Evolutionary conservation across 1,140 invertebrate species (phyloP), one percentile per base, ranked within the genome.

Genomic region (Uloborus diversus): DNA sequence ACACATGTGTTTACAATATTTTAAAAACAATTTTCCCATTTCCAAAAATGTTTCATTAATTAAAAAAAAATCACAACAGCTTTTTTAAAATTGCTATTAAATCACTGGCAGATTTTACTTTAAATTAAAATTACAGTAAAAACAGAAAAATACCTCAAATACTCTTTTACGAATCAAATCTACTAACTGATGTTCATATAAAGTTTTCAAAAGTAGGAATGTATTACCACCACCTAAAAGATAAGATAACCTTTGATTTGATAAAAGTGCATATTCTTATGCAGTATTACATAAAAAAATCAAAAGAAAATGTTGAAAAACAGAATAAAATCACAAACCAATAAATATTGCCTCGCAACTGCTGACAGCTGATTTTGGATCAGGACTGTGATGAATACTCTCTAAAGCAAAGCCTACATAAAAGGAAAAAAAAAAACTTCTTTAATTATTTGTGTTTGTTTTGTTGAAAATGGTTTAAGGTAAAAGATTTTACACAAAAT

Each of bases 331-430:
- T 33, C 30, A 81, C 27, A 62, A 33, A 83, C 93, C 93, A 78
- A 94, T 87, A 86, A 92, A 94, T 76, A 94, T 90, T 37, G 91
- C 91, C 87, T 93, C 85, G 1, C 92, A 91, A 17, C 88, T 85
- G 61, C 89, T 86, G 1, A 94, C 86, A 23, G 91, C 91, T 69
- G 87, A 83, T 2, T 86, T 81, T 25, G 90, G 89, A 84, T 92
- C 86, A 17, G 85, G 53, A 42, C 86, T 87, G 53, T 88, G 87
- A 85, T 94, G 92, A 57, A 93, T 88, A 14, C 92, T 90, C 76
- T 88, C 87, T 1, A 93, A 88, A 66, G 89, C 25, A 13, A 82
- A 57, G 4, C 87, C 88, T 88, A 68, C 27, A 32, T 35, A 56
- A 11, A 57, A 13, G 57, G 4, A 17, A 70, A 53, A 81, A 11